Evolutionary conservation across 1,140 invertebrate species (phyloP).

Genomic region (Drosophila pachea): DNA sequence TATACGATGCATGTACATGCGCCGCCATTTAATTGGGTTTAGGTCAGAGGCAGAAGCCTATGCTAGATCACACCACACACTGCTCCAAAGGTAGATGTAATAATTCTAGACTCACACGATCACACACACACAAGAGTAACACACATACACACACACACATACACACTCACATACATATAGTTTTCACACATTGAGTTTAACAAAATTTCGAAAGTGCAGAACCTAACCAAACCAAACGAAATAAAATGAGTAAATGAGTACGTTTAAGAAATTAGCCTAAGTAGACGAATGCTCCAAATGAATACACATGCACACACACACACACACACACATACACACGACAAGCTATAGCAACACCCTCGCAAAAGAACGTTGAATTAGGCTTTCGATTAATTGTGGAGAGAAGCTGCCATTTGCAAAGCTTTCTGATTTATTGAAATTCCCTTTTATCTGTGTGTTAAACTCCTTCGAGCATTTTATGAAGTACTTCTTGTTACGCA

Average conservation of each 20-base stretch:
- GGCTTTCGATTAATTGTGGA: constrained; percentile 41
- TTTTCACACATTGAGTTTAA: constrained; percentile 66
- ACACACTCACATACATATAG: constrained; percentile 18
- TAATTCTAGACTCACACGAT: constrained; percentile 53
- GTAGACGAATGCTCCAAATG: constrained; percentile 72
- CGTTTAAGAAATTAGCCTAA: constrained; percentile 74
- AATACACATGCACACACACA: constrained; percentile 36
- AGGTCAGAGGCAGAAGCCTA: constrained; percentile 13
- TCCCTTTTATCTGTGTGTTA: constrained; percentile 15
- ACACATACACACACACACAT: constrained; percentile 1
- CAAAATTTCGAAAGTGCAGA: constrained; percentile 34
- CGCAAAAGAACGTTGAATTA: constrained; percentile 31
- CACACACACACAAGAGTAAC: constrained; percentile 12
- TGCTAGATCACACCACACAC: constrained; percentile 43
- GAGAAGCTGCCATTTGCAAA: constrained; percentile 34
- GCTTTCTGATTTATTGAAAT: constrained; percentile 3
- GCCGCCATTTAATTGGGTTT: constrained; percentile 36
- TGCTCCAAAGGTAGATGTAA: constrained; percentile 77
- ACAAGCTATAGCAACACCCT: constrained; percentile 20
- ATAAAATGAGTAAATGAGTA: constrained; percentile 42
- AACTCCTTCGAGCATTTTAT: constrained; percentile 54
- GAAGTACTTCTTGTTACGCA: constrained; percentile 12
- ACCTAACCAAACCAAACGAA: constrained; percentile 32
- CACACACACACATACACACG: constrained; percentile 32
- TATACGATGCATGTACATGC: constrained; percentile 32